A percentile compares a stretch with the other conserved stretches of the same genome.
Conservation (phyloP, 2,888 invertebrate species). For the Teleogryllus oceanicus region DNA sequence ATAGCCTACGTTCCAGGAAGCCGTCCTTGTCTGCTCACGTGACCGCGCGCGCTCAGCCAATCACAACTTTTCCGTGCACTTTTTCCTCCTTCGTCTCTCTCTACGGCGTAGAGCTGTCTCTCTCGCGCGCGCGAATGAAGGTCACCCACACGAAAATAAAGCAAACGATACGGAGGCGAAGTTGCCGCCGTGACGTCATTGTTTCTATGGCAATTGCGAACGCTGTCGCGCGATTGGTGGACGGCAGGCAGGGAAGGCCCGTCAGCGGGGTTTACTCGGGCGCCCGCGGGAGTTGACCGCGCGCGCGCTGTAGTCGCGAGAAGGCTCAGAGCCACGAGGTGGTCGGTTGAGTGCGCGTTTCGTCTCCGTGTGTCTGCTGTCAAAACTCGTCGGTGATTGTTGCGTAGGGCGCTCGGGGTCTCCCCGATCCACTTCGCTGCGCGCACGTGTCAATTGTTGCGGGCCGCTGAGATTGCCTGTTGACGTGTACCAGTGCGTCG, state of each 20-base stretch:
- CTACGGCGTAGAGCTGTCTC: too few species aligned
- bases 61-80: not conserved
- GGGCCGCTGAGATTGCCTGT: too few species aligned
- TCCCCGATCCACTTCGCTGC: not conserved
- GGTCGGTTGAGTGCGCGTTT: not conserved
- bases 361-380: not conserved
- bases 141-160: slow-evolving; percentile 8
- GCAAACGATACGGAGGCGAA: not conserved
- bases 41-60: slow-evolving; percentile 20
- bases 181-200: not conserved
- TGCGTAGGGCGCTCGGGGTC: not conserved
- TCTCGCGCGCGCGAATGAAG: slow-evolving; percentile 3
- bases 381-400: not conserved
- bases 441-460: too few species aligned
- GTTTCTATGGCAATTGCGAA: slow-evolving; percentile 18
- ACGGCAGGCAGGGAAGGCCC: not conserved
- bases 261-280: not conserved
- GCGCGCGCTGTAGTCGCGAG: not conserved
- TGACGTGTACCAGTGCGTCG: too few species aligned
- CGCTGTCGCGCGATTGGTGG: not conserved
- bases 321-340: not conserved
- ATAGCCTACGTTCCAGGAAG: slow-evolving; percentile 19
- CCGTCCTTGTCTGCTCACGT: slow-evolving; percentile 12
- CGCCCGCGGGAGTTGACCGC: not conserved
- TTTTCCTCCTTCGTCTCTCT: too few species aligned